Base-by-base conservation (phyloP, 2,888 invertebrate genomes). In the Oxytorus armatus region DNA sequence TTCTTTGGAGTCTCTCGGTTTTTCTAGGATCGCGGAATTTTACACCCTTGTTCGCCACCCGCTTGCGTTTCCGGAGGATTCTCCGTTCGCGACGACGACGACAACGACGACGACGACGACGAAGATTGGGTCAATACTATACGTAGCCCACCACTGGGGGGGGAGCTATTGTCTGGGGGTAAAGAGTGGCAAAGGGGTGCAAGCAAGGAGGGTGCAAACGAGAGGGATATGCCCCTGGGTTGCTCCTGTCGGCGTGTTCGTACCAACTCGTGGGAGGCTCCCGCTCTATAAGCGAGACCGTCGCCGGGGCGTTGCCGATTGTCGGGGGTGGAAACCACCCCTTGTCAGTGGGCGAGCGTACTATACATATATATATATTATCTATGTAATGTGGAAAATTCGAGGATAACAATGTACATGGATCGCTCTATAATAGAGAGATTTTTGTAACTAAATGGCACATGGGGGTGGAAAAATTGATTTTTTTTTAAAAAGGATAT, bases 51-150 rank as follows among this genome's bases (percentile, higher is more conserved):
- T 14, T 57, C 49, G 11, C 29, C 25, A n/a, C n/a, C 53, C 47
- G 1, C 49, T 25, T 25, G 39, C n/a, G 47, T n/a, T 36, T 61
- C 29, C 16, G 55, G 36, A 44, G 36, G 14, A 53, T 44, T 65
- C 42, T 61, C 51, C 11, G 55, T 61, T 65, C 23, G 66, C 61
- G 75, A 79, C 66, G 79, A 79, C 75, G 66, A 63, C 61, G 73
- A 73, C 66, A 57, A 63, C 47, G 49, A 23, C 5, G 59, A 70
- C 47, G 79, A 74, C 55, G 70, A 72, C 70, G 79, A 79, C 42
- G 70, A 75, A 79, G 79, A 76, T 76, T 79, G 79, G 79, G 75
- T 79, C 79, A 75, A 79, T 79, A 79, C 79, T 70, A n/a, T n/a
- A 39, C 51, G 74, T 57, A 21, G 73, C 66, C 69, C 66, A 55